Conservation (phyloP, 2,797 vertebrate species). For the Ctenopoma multispine region DNA sequence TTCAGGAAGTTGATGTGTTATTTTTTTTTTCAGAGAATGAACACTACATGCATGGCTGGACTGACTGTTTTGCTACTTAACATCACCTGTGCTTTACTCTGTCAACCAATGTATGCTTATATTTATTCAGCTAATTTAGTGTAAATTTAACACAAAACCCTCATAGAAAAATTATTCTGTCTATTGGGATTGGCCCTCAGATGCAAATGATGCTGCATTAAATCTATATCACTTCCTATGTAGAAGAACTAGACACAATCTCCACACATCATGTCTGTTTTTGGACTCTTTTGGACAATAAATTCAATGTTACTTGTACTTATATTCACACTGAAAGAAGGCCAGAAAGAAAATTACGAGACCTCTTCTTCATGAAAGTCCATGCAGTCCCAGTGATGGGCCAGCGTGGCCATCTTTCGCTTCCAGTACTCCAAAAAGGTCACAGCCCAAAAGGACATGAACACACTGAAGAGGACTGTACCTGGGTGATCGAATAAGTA, state of each 20-base stretch:
- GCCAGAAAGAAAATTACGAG: slow-evolving; percentile 6
- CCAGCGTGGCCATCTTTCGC: slow-evolving; percentile 84
- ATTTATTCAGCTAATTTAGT: background rate
- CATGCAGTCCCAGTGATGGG: slow-evolving; percentile 88
- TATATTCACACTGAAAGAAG: background rate
- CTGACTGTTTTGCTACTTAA: no score
- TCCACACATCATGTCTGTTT: no score
- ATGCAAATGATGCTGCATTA: background rate
- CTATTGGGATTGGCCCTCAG: background rate
- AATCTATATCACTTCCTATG: background rate
- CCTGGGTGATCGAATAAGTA: slow-evolving; percentile 88
- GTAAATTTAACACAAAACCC: background rate
- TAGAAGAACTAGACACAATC: no score
- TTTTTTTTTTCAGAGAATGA: no score
- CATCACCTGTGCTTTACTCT: no score
- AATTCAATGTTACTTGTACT: background rate
- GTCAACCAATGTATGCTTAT: background rate
- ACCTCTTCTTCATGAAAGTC: slow-evolving; percentile 88
- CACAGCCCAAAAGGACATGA: slow-evolving; percentile 89
- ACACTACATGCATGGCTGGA: no score
- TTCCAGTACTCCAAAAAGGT: slow-evolving; percentile 90
- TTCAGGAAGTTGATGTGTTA: no score
- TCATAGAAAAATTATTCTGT: background rate
- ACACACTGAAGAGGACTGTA: slow-evolving; percentile 87
- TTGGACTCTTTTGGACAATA: background rate